Percentiles rank a stretch among this genome's conserved stretches.
Evolutionary conservation across 2,797 vertebrate genomes (phyloP).

Genomic region (Carcharodon carcharias): DNA sequence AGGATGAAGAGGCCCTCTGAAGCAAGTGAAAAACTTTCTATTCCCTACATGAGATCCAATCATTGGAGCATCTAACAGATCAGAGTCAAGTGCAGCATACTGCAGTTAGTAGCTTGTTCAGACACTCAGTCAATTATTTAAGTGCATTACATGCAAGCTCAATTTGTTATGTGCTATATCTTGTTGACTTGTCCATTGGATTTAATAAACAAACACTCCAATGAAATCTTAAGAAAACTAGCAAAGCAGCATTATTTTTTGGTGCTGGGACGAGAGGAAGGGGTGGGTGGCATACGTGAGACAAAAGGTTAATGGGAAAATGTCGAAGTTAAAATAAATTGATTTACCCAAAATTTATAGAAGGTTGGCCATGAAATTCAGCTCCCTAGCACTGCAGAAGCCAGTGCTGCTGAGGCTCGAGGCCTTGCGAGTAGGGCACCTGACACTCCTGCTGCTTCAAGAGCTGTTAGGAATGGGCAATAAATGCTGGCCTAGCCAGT

Average conservation of each 20-base stretch:
- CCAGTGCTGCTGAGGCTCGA: too few relatives aligned
- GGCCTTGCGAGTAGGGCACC: too few relatives aligned
- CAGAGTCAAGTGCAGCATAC: neutral
- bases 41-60: too few relatives aligned
- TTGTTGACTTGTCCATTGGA: neutral
- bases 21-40: too few relatives aligned
- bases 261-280: too few relatives aligned
- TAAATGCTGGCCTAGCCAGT: too few relatives aligned
- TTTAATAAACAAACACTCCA: neutral
- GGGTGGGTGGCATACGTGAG: too few relatives aligned
- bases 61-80: neutral
- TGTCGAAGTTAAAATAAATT: neutral
- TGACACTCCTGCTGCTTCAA: too few relatives aligned
- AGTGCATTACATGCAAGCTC: neutral
- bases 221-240: neutral
- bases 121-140: neutral
- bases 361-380: too few relatives aligned
- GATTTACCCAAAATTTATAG: neutral
- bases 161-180: neutral
- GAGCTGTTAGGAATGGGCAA: too few relatives aligned
- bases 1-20: neutral
- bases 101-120: neutral
- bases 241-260: neutral
- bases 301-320: neutral
- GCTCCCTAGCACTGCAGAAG: too few relatives aligned